Percentiles rank a stretch among this genome's conserved stretches.
These are phyloP conservation scores for Papilio xuthus DNA, from an alignment of 1,140 invertebrate species.

Conservation along the genomic window DNA sequence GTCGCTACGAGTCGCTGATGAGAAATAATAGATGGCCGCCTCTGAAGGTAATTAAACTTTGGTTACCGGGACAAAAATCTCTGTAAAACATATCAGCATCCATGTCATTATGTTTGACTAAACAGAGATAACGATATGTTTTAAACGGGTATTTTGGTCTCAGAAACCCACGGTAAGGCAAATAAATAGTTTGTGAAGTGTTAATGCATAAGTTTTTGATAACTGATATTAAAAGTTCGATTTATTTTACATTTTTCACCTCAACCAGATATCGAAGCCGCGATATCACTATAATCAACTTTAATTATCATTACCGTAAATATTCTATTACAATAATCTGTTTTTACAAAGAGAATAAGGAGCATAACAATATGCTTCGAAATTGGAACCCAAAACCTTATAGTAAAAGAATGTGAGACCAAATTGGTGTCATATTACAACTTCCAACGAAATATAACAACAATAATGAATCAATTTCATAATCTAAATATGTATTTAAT, in stretches of 20 bases:
- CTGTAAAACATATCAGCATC: too few relatives aligned
- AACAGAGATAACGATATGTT: too few relatives aligned
- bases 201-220: neutral
- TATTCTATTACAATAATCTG: neutral
- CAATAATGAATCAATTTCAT: neutral
- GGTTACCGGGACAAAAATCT: too few relatives aligned
- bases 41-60: conserved; percentile 59
- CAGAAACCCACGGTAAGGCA: too few relatives aligned
- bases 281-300: neutral
- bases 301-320: neutral
- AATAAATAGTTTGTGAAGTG: neutral
- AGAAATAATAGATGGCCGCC: conserved; percentile 69
- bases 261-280: neutral
- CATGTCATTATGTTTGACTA: too few relatives aligned
- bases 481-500: too few relatives aligned
- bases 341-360: neutral
- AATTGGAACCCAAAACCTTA: too few relatives aligned
- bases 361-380: neutral
- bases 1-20: conserved; percentile 71
- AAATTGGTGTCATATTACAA: conserved; percentile 4
- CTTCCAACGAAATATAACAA: neutral
- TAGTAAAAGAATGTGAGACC: neutral
- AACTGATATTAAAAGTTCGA: neutral
- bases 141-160: too few relatives aligned
- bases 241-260: neutral